Evolutionary conservation across 2,888 invertebrate genomes (phyloP).

Genomic region (Clusia tigrina): DNA sequence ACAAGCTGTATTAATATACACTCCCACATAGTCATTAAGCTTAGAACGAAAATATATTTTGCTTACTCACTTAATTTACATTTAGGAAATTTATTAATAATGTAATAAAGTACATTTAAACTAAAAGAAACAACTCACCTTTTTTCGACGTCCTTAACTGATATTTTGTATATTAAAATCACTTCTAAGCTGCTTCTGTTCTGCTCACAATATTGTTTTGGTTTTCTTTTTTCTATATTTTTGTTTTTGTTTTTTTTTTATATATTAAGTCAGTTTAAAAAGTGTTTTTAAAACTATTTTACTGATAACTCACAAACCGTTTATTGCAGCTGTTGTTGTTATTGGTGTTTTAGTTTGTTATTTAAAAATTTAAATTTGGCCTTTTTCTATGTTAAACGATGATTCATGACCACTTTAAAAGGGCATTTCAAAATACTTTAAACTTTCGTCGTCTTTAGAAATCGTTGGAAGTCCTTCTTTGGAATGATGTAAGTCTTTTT

Average conservation of each 20-base stretch:
- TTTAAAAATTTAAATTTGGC: constrained; percentile 32
- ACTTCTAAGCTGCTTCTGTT: constrained; percentile 43
- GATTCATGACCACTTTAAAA: constrained; percentile 22
- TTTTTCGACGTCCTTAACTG: constrained; percentile 52
- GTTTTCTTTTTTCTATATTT: constrained; percentile 27
- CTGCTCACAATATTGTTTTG: constrained; percentile 4
- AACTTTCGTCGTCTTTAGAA: constrained; percentile 58
- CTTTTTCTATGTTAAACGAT: constrained; percentile 35
- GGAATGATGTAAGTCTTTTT: not conserved
- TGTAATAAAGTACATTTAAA: no score
- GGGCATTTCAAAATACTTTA: constrained; percentile 35
- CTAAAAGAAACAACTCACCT: constrained; percentile 45
- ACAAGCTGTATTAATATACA: no score
- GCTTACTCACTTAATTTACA: no score
- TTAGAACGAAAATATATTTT: no score
- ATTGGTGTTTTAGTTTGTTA: constrained; percentile 6
- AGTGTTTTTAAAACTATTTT: constrained; percentile 31
- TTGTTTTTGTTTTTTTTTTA: constrained; percentile 10
- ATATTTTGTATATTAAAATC: constrained; percentile 50
- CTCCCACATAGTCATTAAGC: no score
- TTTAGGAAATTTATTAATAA: no score
- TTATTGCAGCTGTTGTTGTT: constrained; percentile 21
- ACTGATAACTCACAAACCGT: constrained; percentile 19
- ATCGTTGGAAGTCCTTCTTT: constrained; percentile 61
- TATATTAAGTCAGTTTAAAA: constrained; percentile 44